Percentiles rank a stretch among this genome's conserved stretches.
phyloP scores from a whole-genome alignment of 1,140 invertebrate genomes.

The Drosophila arizonae region DNA sequence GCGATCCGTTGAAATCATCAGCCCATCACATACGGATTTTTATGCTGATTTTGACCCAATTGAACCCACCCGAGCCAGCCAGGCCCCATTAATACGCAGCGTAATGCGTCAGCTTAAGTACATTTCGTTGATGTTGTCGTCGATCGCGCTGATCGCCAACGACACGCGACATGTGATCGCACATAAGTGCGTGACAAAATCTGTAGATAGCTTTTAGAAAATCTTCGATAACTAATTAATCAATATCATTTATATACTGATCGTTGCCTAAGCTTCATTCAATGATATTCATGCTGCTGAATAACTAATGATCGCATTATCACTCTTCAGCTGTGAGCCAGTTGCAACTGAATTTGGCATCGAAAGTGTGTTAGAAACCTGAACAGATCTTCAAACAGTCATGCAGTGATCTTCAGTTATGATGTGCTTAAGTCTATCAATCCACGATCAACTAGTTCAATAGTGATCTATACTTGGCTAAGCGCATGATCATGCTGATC shows the following conservation, averaged over 20 bases:
- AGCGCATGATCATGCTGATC: too few relatives aligned
- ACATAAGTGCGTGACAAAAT: slow-evolving; percentile 1
- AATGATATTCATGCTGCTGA: neutral
- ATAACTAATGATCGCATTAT: too few relatives aligned
- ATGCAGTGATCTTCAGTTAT: too few relatives aligned
- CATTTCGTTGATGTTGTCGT: slow-evolving; percentile 24
- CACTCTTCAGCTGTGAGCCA: too few relatives aligned
- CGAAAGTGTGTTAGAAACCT: too few relatives aligned
- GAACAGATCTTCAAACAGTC: too few relatives aligned
- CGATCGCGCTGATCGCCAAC: slow-evolving; percentile 2
- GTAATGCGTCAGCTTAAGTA: slow-evolving; percentile 45
- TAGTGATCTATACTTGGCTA: too few relatives aligned
- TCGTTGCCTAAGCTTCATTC: neutral
- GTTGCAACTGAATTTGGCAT: too few relatives aligned
- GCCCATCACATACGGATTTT: slow-evolving; percentile 74
- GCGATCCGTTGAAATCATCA: slow-evolving; percentile 53
- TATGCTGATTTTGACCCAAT: slow-evolving; percentile 80
- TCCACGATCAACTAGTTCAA: too few relatives aligned
- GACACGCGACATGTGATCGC: slow-evolving; percentile 36
- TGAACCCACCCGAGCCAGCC: slow-evolving; percentile 49
- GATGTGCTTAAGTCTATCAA: too few relatives aligned
- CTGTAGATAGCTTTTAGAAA: slow-evolving; percentile 8
- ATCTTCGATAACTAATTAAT: neutral
- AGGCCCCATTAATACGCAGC: slow-evolving; percentile 48
- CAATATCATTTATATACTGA: neutral